Conservation (phyloP, 2,797 vertebrate species). For the Coregonus ussuriensis region DNA sequence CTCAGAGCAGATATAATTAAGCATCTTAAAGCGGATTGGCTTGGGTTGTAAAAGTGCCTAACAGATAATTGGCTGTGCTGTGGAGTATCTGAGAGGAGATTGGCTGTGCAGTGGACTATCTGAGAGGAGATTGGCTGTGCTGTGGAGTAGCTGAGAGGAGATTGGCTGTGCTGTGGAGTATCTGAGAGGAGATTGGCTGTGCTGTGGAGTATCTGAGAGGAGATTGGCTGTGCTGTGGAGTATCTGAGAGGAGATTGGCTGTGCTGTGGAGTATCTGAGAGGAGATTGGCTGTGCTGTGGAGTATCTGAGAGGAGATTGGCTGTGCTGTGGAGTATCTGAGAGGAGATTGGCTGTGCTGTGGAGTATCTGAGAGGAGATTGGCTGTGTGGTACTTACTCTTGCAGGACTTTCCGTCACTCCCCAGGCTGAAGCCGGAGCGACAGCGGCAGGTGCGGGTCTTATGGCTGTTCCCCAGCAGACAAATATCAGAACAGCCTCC, state of each 20-base stretch:
- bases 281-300: background rate
- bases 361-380: background rate
- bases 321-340: no score
- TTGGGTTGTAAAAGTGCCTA: background rate
- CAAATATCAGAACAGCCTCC: conserved; percentile 97
- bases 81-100: background rate
- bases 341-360: background rate
- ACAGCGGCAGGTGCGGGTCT: conserved; percentile 92
- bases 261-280: background rate
- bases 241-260: background rate
- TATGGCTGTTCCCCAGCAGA: conserved; percentile 95
- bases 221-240: background rate
- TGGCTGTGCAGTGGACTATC: background rate
- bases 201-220: background rate
- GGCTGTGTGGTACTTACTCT: conserved; percentile 82
- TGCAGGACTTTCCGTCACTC: conserved; percentile 95
- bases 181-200: background rate
- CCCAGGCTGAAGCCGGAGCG: conserved; percentile 96
- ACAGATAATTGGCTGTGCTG: background rate
- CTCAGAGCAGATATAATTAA: background rate
- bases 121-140: background rate
- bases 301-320: background rate
- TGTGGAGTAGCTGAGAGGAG: background rate
- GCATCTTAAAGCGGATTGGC: background rate
- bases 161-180: background rate